Base-by-base conservation (phyloP, 2,888 invertebrate genomes). In the Osmoderma eremita region DNA sequence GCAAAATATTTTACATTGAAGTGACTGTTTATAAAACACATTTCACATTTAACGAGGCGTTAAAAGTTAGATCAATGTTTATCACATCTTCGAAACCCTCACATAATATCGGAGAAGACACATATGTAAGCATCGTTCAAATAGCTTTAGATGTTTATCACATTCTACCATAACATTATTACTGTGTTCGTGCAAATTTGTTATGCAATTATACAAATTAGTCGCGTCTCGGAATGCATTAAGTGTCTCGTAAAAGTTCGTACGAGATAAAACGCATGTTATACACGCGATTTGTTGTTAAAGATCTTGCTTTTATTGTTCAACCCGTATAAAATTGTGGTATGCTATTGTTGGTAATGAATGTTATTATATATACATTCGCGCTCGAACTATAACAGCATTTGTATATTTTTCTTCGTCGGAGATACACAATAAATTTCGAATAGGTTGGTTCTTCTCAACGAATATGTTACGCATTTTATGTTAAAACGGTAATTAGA, bases 401-500 rank as follows among this genome's bases (percentile, higher is more conserved):
- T 18, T 30, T 58, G 58, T 58, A 39, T 58, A 58, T 58, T 58
- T 58, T 45, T 13, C 22, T 45, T 24, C 15, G 24, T 10, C 10
- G 13, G 42, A 22, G 17, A 30, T 42, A 45, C 20, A 17, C 17
- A 13, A 12, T 58, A 45, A 58, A 58, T 42, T 58, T 12, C 42
- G 13, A 42, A 20, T 12, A 24, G 42, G 30, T 42, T 58, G 17
- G 45, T 58, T 24, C 45, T 45, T 58, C 42, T 13, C 13, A 13
- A 8, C 30, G 20, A 42, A 15, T 58, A 15, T 24, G 4, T 5
- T 24, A 58, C n/a, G 13, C 17, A 58, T 45, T 42, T 58, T 58
- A 58, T 56, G 41, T 56, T 56, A 5, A 12, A 18, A 58, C 42
- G 3, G 22, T 42, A 42, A 58, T 58, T 45, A 58, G 22, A 58